Evolutionary conservation across 2,113 vertebrate species (phyloP).

Genomic region (Athene cunicularia): DNA sequence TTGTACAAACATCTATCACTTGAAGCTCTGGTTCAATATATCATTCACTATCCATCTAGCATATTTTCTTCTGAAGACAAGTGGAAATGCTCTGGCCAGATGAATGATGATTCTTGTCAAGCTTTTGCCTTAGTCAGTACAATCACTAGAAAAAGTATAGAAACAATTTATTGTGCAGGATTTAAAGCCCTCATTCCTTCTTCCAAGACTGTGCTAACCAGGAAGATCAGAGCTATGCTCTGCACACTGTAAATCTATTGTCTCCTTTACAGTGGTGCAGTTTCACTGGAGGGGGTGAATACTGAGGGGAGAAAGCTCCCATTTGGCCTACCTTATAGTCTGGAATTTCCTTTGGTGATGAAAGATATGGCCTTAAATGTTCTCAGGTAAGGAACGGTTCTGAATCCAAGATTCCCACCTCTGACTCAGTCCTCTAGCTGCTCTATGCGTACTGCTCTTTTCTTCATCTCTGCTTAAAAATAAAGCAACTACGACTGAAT

Average conservation of each 20-base stretch:
- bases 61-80: not conserved
- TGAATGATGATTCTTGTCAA: not conserved
- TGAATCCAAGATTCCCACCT: not conserved
- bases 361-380: not conserved
- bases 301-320: not conserved
- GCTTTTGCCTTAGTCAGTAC: not conserved
- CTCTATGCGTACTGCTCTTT: not conserved
- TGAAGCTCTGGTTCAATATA: not conserved
- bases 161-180: not conserved
- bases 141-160: not conserved
- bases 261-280: not conserved
- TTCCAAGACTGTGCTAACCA: not conserved
- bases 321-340: not conserved
- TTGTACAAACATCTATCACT: not conserved
- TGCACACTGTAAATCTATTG: not conserved
- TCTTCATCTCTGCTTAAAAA: not conserved
- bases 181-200: not conserved
- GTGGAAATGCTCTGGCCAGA: not conserved
- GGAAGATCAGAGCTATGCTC: not conserved
- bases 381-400: not conserved
- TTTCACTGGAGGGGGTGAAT: not conserved
- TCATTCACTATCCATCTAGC: not conserved
- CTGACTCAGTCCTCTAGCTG: not conserved
- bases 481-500: not conserved
- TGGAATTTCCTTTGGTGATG: not conserved